Evolutionary conservation across 37 sponge, comb jelly and placozoan genomes (phyloP).

Genomic region (Crambe crambe): DNA sequence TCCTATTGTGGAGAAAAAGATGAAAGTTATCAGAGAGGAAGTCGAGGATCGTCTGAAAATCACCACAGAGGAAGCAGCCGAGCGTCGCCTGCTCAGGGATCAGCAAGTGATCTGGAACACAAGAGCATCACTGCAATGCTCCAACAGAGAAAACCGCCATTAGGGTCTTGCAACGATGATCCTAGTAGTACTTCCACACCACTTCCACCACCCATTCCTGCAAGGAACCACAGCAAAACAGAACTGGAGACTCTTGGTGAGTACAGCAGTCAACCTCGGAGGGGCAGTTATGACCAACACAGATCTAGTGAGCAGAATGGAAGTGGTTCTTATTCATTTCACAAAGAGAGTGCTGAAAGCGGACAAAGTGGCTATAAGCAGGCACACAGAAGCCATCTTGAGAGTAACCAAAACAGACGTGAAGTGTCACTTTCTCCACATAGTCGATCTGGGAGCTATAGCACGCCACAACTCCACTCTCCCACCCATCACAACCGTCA

Average conservation of each 20-base stretch:
- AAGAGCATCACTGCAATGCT: not conserved
- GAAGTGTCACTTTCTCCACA: too few relatives aligned
- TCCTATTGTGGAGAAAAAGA: not conserved
- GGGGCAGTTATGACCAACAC: not conserved
- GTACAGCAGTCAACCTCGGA: not conserved
- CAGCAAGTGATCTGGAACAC: constrained; percentile 7
- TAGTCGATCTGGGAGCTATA: too few relatives aligned
- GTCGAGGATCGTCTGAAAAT: not conserved
- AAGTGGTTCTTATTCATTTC: not conserved
- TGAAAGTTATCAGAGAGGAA: not conserved
- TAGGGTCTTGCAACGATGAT: not conserved
- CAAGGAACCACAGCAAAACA: not conserved
- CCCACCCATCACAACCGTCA: not conserved
- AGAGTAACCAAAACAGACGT: too few relatives aligned
- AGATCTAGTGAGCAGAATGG: not conserved
- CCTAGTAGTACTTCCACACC: not conserved
- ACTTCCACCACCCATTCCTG: not conserved
- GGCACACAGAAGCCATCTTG: too few relatives aligned
- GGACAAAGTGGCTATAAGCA: too few relatives aligned
- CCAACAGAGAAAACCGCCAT: not conserved
- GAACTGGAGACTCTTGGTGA: not conserved
- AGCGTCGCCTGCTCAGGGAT: not conserved
- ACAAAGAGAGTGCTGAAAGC: not conserved
- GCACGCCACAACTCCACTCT: not conserved
- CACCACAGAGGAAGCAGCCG: not conserved